Conservation (phyloP, 2,888 invertebrate species). For the Lydus trimaculatus region DNA sequence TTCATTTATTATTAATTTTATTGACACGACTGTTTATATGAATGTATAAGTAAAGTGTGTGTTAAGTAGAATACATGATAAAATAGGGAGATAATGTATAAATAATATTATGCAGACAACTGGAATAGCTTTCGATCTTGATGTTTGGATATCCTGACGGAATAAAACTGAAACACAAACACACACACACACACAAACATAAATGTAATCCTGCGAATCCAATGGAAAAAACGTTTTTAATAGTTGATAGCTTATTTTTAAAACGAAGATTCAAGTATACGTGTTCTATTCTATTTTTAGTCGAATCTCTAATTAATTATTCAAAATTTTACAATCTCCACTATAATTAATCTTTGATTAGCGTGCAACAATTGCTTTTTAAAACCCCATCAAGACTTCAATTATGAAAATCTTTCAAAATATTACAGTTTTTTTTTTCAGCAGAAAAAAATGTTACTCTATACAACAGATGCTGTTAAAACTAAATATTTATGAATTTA, state of each 20-base stretch:
- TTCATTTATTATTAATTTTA: constrained; percentile 42
- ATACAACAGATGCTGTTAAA: background rate
- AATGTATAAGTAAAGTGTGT: constrained; percentile 30
- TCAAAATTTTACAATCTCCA: background rate
- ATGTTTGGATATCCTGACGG: background rate
- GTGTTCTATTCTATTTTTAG: constrained; percentile 2
- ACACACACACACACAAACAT: background rate
- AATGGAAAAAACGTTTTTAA: background rate
- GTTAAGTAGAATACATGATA: constrained; percentile 25
- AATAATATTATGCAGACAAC: constrained; percentile 14
- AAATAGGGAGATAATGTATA: constrained; percentile 16
- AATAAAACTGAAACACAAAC: background rate
- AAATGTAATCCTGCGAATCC: too few species aligned
- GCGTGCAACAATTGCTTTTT: background rate
- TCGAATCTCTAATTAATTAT: background rate
- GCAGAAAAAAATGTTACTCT: too few species aligned
- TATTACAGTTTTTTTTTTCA: too few species aligned
- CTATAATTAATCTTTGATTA: background rate
- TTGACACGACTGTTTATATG: constrained; percentile 35
- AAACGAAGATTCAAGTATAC: background rate
- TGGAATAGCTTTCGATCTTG: constrained; percentile 18
- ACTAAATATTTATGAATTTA: background rate
- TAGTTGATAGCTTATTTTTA: background rate
- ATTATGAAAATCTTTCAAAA: background rate
- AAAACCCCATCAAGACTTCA: background rate